Evolutionary conservation across 2,113 vertebrate genomes (phyloP), one percentile per base, ranked within the genome.

Genomic region (Coregonus clupeaformis): DNA sequence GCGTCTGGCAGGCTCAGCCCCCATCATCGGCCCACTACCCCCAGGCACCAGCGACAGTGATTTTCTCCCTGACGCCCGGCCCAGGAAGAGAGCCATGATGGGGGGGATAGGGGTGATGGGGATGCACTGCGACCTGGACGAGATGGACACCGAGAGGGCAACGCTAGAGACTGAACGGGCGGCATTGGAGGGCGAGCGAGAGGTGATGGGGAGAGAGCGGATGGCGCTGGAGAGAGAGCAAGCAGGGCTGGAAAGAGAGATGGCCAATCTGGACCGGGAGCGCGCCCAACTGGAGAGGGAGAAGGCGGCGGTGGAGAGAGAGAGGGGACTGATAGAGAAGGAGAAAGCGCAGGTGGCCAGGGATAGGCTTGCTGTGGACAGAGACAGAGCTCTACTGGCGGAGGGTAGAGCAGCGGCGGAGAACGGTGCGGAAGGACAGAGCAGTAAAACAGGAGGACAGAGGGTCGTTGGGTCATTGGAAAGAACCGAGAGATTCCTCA

Each of bases 301-400:
- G 30, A 80, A 88, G 52, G 90, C 87, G 1, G 73, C 82, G 4
- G 81, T 92, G 80, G 90, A 92, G 75, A 81, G 91, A 9, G 91
- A 92, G 79, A 77, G 77, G 55, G 82, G 70, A 0, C 65, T 84
- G 81, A 67, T 91, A 79, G 88, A 89, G 72, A 77, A 82, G 73
- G 90, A 91, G 76, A 86, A 72, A 65, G 73, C 69, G 3, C 69
- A 80, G 69, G 24, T 89, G 25, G 79, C 68, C 47, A 82, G 64
- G n/a, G 83, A 91, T 0, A 52, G 80, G 4, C 65, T 55, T 59
- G 73, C 59, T 3, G 47, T 78, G 42, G 66, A 89, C 32, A 55
- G 36, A 20, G 77, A 82, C 57, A 80, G 71, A 68, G 69, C 29
- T 45, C 12, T 47, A 5, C 32, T 67, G 29, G 3, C 63, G 49